phyloP scores from a whole-genome alignment of 2,888 invertebrate species.

The Eudasyphora cyanicolor region DNA sequence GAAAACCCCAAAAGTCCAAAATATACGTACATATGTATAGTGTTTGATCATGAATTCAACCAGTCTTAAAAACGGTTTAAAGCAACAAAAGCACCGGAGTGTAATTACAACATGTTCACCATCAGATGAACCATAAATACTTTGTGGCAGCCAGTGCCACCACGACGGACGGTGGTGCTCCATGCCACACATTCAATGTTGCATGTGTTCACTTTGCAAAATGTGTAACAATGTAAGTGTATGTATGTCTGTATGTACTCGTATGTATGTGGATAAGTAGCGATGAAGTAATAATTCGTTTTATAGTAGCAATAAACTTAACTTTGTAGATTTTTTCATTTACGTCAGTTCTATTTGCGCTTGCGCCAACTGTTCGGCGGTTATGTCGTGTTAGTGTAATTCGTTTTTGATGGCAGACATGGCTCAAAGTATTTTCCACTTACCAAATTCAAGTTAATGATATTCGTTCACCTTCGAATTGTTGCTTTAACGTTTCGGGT shows the following conservation, averaged over 20 bases:
- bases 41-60: constrained; percentile 14
- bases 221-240: too few species aligned
- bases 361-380: too few species aligned
- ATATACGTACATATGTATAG: too few species aligned
- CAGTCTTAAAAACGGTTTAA: background rate
- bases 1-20: too few species aligned
- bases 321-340: constrained; percentile 34
- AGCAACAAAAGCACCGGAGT: background rate
- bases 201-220: constrained; percentile 3
- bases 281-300: constrained; percentile 1
- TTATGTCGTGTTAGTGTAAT: background rate
- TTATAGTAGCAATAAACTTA: constrained; percentile 50
- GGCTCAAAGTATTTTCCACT: constrained; percentile 31
- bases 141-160: background rate
- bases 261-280: background rate
- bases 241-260: background rate
- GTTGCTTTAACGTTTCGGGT: constrained; percentile 14
- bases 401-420: background rate
- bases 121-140: too few species aligned
- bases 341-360: background rate
- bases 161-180: background rate
- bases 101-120: constrained; percentile 3
- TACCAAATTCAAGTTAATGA: constrained; percentile 59
- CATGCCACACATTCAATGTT: constrained; percentile 29
- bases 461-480: constrained; percentile 63